These are phyloP conservation scores for Heliconius nattereri DNA, from an alignment of 1,140 invertebrate species.

Conservation along the genomic window DNA sequence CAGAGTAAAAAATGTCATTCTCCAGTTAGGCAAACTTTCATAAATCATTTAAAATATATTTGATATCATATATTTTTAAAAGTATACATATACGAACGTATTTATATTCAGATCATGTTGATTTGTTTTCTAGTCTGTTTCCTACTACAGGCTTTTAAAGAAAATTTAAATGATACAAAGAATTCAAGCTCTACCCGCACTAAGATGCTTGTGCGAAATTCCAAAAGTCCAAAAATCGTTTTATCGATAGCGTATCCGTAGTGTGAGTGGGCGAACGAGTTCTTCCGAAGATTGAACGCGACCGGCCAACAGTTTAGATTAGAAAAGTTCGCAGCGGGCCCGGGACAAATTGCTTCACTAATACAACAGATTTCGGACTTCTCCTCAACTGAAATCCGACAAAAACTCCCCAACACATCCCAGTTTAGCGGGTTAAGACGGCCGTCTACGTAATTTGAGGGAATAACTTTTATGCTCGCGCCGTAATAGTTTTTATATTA, in stretches of 20 bases:
- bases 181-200: neutral
- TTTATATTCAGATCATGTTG: neutral
- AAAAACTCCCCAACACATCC: slow-evolving; percentile 51
- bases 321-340: slow-evolving; percentile 70
- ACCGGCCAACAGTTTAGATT: slow-evolving; percentile 72
- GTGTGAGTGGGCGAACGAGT: slow-evolving; percentile 50
- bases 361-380: slow-evolving; percentile 74
- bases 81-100: neutral
- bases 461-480: slow-evolving; percentile 45
- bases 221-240: slow-evolving; percentile 21
- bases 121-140: neutral
- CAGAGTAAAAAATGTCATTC: neutral
- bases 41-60: too few relatives aligned
- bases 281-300: slow-evolving; percentile 68
- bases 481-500: slow-evolving; percentile 51
- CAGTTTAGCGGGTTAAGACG: slow-evolving; percentile 38
- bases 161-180: neutral
- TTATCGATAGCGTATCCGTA: slow-evolving; percentile 36
- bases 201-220: neutral
- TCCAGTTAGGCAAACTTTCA: neutral
- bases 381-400: slow-evolving; percentile 51
- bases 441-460: slow-evolving; percentile 43
- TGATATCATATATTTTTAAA: too few relatives aligned
- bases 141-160: neutral
- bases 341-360: slow-evolving; percentile 75